Percentiles rank a stretch among this genome's conserved stretches.
phyloP scores from a whole-genome alignment of 1,140 invertebrate genomes.

The Danaus melanippus region DNA sequence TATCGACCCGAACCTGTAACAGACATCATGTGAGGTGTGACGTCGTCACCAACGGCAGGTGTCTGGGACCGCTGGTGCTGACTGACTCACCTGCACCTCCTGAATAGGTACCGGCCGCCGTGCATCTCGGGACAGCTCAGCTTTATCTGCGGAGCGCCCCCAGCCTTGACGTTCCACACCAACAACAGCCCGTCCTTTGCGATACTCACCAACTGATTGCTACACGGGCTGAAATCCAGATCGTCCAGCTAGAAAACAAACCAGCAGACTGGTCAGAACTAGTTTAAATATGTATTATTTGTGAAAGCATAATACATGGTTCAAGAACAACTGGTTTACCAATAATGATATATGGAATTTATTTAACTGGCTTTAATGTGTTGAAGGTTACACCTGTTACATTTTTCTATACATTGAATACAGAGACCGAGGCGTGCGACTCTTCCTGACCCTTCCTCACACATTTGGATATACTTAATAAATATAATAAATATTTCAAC shows the following conservation, averaged over 20 bases:
- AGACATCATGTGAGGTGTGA: background rate
- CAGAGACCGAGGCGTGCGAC: too few species aligned
- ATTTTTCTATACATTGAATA: too few species aligned
- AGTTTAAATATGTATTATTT: background rate
- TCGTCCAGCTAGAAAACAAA: constrained; percentile 80
- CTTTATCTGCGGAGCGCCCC: constrained; percentile 75
- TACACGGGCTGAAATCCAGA: constrained; percentile 87
- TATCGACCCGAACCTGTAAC: constrained; percentile 78
- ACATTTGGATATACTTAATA: too few species aligned
- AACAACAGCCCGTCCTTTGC: constrained; percentile 88
- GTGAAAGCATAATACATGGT: too few species aligned
- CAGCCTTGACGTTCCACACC: constrained; percentile 81
- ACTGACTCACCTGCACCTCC: constrained; percentile 80
- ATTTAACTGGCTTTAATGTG: too few species aligned
- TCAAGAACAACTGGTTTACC: too few species aligned
- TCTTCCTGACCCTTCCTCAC: too few species aligned
- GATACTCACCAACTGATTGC: constrained; percentile 84
- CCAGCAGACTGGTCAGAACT: background rate
- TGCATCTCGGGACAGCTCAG: constrained; percentile 83
- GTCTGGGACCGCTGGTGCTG: too few species aligned
- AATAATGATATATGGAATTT: too few species aligned
- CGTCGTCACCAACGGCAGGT: too few species aligned
- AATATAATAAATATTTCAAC: too few species aligned
- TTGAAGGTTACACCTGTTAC: too few species aligned
- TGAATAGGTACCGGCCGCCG: constrained; percentile 85